These are phyloP conservation scores for Rhineura floridana DNA, from an alignment of 2,113 vertebrate species.

Conservation along the genomic window DNA sequence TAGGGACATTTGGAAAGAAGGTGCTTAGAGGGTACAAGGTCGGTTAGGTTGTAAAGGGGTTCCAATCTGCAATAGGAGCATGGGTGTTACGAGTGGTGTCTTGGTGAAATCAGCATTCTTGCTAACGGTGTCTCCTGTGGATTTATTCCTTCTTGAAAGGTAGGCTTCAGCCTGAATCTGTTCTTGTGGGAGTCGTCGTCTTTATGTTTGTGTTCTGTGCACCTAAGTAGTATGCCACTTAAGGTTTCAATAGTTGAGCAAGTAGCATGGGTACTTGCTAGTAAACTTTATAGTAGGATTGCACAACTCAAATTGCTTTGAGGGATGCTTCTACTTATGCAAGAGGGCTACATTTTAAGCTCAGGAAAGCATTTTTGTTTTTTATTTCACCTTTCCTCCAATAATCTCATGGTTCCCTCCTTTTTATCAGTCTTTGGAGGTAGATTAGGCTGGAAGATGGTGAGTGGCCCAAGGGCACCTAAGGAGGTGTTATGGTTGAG, in stretches of 20 bases:
- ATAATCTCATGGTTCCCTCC: not conserved
- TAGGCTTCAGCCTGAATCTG: not conserved
- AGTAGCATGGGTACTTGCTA: not conserved
- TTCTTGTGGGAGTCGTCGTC: no score
- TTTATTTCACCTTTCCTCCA: not conserved
- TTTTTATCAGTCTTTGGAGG: not conserved
- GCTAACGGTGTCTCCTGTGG: not conserved
- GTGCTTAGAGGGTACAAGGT: not conserved
- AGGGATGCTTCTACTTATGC: not conserved
- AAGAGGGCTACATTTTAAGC: not conserved
- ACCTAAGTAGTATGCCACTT: not conserved
- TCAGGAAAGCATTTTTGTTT: not conserved
- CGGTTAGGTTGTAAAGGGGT: not conserved
- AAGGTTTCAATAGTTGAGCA: not conserved
- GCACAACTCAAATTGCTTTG: no score
- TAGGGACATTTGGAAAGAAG: not conserved
- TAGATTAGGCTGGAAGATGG: not conserved
- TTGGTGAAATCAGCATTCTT: not conserved
- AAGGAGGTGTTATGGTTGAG: not conserved
- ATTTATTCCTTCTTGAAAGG: not conserved
- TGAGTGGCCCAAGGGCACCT: no score
- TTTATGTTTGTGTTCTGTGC: not conserved
- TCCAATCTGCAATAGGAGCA: not conserved
- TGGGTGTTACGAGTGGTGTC: not conserved
- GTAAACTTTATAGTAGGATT: not conserved